Conservation (phyloP, 2,797 vertebrate species). For the Poecilia velifera region DNA sequence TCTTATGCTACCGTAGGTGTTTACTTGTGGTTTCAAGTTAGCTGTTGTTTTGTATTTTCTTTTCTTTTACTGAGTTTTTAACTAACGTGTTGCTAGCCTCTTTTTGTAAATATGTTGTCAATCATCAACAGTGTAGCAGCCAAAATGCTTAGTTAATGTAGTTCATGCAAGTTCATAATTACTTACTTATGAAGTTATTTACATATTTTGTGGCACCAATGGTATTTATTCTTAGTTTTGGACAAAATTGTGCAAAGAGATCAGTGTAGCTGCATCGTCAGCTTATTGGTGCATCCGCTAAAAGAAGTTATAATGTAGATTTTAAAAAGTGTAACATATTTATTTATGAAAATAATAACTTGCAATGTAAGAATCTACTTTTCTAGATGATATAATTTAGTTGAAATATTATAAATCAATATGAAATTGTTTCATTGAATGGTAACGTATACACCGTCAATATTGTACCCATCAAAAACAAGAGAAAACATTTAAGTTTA, state of each 20-base stretch:
- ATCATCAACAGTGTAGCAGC: background rate
- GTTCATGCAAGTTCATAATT: background rate
- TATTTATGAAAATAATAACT: too few species aligned
- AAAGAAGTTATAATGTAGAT: too few species aligned
- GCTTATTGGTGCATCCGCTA: too few species aligned
- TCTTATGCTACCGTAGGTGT: conserved; percentile 3
- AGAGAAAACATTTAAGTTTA: too few species aligned
- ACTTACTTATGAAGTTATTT: background rate
- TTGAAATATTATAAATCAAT: too few species aligned
- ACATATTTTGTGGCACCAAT: background rate
- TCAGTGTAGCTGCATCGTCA: background rate
- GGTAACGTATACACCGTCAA: too few species aligned
- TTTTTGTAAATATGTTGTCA: background rate
- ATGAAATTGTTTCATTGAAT: too few species aligned
- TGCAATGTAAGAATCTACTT: too few species aligned
- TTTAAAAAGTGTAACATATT: too few species aligned
- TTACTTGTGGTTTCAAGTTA: background rate
- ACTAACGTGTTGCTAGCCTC: background rate
- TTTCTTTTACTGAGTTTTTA: background rate
- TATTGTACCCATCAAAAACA: too few species aligned
- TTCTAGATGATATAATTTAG: too few species aligned
- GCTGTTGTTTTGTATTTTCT: background rate
- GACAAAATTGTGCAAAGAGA: background rate
- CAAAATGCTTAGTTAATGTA: background rate
- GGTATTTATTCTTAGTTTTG: background rate